Evolutionary conservation across 2,113 vertebrate genomes (phyloP).

Genomic region (Melanerpes formicivorus): DNA sequence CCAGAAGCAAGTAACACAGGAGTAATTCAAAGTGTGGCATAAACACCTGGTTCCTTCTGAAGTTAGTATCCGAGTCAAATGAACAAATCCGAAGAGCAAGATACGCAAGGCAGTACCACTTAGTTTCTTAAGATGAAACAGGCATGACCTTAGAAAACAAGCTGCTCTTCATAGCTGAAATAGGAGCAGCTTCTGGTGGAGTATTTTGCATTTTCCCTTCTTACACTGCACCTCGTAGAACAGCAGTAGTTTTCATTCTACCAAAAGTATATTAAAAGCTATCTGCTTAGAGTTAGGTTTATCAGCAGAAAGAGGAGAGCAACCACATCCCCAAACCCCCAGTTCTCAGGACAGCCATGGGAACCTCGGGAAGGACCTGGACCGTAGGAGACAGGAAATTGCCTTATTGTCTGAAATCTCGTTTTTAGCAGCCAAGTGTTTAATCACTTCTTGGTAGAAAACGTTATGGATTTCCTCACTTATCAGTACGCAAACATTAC

Average conservation of each 20-base stretch:
- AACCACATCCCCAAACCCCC: not conserved
- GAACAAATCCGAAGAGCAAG: not conserved
- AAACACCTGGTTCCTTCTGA: not conserved
- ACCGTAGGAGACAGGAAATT: conserved; percentile 57
- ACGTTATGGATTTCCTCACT: conserved; percentile 53
- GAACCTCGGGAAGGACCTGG: conserved; percentile 22
- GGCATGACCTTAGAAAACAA: not conserved
- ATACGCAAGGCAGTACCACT: not conserved
- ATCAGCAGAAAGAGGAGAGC: not conserved
- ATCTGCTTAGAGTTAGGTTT: not conserved
- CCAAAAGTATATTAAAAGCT: not conserved
- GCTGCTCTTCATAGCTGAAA: not conserved
- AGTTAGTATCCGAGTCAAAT: not conserved
- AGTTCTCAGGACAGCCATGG: conserved; percentile 23
- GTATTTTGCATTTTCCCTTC: not conserved
- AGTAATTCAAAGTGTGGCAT: not conserved
- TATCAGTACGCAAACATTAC: conserved; percentile 56
- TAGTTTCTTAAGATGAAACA: not conserved
- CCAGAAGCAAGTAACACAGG: not conserved
- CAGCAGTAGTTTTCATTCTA: not conserved
- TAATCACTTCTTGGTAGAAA: conserved; percentile 42
- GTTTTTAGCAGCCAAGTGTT: conserved; percentile 48
- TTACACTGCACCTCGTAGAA: not conserved
- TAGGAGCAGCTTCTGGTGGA: not conserved
- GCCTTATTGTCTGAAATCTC: conserved; percentile 56